phyloP scores from a whole-genome alignment of 2,888 invertebrate species.

The Epirrhoe tristata region DNA sequence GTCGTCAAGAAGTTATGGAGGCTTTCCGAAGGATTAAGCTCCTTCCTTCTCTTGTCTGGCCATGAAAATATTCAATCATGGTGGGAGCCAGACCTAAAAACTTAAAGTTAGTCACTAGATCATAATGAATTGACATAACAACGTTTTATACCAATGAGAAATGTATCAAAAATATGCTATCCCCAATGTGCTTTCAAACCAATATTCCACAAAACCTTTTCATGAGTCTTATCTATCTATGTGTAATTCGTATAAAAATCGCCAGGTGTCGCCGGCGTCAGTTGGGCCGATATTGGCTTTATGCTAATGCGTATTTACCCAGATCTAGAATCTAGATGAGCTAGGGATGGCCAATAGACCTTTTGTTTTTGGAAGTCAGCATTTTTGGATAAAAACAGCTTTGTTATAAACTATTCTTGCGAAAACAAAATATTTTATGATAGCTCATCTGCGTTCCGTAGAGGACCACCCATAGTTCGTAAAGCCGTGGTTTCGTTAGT shows the following conservation, averaged over 20 bases:
- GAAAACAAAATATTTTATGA: neutral
- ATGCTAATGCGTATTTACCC: constrained; percentile 77
- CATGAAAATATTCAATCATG: no score
- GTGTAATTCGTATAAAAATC: constrained; percentile 58
- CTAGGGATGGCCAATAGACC: constrained; percentile 4
- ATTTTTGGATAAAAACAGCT: neutral
- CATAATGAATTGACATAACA: no score
- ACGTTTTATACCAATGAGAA: no score
- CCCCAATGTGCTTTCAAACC: no score
- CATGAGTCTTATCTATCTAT: constrained; percentile 19
- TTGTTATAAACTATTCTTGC: neutral
- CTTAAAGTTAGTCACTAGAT: no score
- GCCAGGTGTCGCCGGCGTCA: constrained; percentile 60
- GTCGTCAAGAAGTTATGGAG: no score
- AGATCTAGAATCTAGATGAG: constrained; percentile 43
- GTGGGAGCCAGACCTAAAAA: no score
- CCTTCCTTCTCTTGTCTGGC: no score
- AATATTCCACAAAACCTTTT: constrained; percentile 28
- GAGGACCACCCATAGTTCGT: no score
- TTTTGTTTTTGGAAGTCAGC: constrained; percentile 3
- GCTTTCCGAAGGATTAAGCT: no score
- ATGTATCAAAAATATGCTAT: neutral
- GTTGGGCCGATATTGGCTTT: constrained; percentile 73
- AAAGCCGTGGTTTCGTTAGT: no score
- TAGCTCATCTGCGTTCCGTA: no score